phyloP scores from a whole-genome alignment of 2,113 vertebrate genomes.

The Galeopterus variegatus region DNA sequence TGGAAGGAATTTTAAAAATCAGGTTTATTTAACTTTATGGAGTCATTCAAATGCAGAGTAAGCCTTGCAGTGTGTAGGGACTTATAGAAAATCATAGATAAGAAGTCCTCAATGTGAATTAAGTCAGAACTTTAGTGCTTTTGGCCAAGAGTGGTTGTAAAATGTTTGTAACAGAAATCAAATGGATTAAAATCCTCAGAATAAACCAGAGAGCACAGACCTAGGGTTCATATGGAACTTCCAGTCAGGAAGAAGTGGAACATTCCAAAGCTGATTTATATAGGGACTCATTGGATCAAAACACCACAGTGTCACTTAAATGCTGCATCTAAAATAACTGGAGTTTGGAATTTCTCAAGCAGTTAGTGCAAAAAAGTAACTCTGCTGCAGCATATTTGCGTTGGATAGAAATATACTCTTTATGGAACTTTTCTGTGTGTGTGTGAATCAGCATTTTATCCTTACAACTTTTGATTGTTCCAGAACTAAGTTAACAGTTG shows the following conservation, averaged over 20 bases:
- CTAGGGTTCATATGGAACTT: neutral
- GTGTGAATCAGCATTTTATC: rapidly evolving
- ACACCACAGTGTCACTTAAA: neutral
- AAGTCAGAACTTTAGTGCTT: neutral
- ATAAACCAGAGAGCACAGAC: neutral
- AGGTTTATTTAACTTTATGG: neutral
- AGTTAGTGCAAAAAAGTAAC: too few relatives aligned
- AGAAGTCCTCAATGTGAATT: neutral
- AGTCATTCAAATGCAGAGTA: too few relatives aligned
- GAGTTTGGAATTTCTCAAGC: neutral
- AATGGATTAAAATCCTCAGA: neutral
- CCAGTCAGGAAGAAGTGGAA: neutral
- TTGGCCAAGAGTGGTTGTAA: neutral
- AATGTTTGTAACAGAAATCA: neutral
- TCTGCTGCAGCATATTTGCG: rapidly evolving
- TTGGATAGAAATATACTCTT: rapidly evolving
- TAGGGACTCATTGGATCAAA: neutral
- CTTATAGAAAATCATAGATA: neutral
- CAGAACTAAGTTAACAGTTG: neutral
- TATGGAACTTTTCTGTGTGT: rapidly evolving
- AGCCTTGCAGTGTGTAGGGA: neutral
- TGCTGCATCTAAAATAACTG: neutral
- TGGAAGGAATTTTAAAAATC: neutral
- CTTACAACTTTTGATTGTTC: neutral
- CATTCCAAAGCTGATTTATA: neutral